These are phyloP conservation scores for Eurosta solidaginis DNA, from an alignment of 1,140 invertebrate species.

Conservation along the genomic window DNA sequence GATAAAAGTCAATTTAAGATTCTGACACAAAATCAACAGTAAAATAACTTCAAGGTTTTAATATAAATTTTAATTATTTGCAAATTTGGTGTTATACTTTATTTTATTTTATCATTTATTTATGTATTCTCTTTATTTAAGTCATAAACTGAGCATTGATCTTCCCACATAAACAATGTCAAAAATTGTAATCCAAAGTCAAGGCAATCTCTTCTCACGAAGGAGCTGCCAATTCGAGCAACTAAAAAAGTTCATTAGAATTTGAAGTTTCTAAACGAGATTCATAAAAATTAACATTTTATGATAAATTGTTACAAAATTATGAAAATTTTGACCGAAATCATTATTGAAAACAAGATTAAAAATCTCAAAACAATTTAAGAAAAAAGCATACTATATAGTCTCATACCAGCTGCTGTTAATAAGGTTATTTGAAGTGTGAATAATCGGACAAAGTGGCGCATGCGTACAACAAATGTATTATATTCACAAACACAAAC, in stretches of 20 bases:
- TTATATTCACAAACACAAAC: too few relatives aligned
- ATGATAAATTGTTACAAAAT: too few relatives aligned
- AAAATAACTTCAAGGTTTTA: too few relatives aligned
- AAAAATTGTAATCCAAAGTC: not conserved
- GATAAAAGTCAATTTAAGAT: not conserved
- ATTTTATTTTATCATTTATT: too few relatives aligned
- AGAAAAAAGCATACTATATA: too few relatives aligned
- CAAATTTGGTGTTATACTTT: too few relatives aligned
- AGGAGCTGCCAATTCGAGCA: not conserved
- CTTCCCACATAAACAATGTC: not conserved
- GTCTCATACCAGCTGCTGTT: not conserved
- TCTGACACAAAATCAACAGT: too few relatives aligned
- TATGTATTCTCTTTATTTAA: not conserved
- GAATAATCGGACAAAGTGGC: not conserved
- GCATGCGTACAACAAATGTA: constrained; percentile 11
- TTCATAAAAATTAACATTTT: too few relatives aligned
- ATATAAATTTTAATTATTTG: too few relatives aligned
- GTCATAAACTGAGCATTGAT: not conserved
- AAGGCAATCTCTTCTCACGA: not conserved
- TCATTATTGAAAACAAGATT: too few relatives aligned
- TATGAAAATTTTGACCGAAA: too few relatives aligned
- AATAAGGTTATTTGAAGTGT: not conserved
- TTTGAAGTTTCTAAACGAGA: not conserved
- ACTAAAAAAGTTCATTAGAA: not conserved
- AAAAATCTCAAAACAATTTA: too few relatives aligned